These are phyloP conservation scores for Drosophila kurseongensis DNA, from an alignment of 1,140 invertebrate genomes.

Conservation along the genomic window DNA sequence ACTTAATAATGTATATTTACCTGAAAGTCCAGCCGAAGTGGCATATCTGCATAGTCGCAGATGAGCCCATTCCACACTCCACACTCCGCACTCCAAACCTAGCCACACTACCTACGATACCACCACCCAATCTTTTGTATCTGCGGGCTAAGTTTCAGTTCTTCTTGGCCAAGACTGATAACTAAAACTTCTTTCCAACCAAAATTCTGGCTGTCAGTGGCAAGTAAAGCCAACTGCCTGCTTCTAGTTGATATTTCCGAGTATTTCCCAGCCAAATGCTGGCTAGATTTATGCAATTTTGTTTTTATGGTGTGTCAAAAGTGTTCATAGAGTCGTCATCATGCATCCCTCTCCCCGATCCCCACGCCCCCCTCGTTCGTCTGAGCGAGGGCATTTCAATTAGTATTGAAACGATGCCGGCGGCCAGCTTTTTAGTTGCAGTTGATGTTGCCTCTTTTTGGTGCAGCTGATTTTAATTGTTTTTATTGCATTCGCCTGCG, in stretches of 20 bases:
- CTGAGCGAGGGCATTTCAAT: slow-evolving; percentile 61
- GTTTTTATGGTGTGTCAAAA: slow-evolving; percentile 23
- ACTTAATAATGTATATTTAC: slow-evolving; percentile 24
- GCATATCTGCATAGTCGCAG: background rate
- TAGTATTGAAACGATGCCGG: slow-evolving; percentile 47
- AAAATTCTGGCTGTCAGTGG: slow-evolving; percentile 13
- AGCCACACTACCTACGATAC: background rate
- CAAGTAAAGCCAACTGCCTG: slow-evolving; percentile 41
- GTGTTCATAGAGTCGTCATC: slow-evolving; percentile 8
- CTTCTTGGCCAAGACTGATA: slow-evolving; percentile 4
- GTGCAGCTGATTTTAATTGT: slow-evolving; percentile 45
- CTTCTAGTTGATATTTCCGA: slow-evolving; percentile 26
- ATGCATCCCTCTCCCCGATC: background rate
- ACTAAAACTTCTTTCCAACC: slow-evolving; percentile 17
- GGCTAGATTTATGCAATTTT: slow-evolving; percentile 19
- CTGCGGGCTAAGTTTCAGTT: slow-evolving; percentile 8
- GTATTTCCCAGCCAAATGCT: slow-evolving; percentile 1
- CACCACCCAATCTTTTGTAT: background rate
- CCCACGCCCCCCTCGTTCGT: background rate
- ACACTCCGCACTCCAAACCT: too few species aligned
- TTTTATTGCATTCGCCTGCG: slow-evolving; percentile 33
- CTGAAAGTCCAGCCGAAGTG: background rate
- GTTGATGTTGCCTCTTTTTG: slow-evolving; percentile 14
- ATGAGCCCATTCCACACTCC: too few species aligned
- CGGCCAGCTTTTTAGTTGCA: slow-evolving; percentile 30